Percentiles rank a stretch among this genome's conserved stretches.
phyloP scores from a whole-genome alignment of 2,888 invertebrate genomes.

The Nephrotoma guestfalica region DNA sequence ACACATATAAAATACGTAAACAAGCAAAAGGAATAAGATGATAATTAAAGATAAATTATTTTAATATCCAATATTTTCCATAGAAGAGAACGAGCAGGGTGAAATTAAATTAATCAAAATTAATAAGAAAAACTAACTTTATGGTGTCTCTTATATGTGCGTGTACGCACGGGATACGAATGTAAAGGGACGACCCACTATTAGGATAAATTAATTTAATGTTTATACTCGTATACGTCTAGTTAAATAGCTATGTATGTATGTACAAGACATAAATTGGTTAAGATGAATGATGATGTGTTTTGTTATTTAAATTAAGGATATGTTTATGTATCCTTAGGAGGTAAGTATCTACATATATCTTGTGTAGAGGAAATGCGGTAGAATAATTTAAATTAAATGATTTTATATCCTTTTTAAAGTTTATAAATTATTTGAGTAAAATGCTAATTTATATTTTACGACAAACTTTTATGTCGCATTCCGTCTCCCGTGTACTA shows the following conservation, averaged over 20 bases:
- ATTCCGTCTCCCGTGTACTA: no score
- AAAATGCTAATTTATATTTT: not conserved
- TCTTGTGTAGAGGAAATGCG: not conserved
- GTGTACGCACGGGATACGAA: not conserved
- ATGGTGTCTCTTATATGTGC: not conserved
- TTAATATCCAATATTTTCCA: not conserved
- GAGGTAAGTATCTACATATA: not conserved
- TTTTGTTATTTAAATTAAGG: not conserved
- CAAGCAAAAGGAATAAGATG: not conserved
- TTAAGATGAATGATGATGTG: not conserved
- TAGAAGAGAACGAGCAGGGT: not conserved
- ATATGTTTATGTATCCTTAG: not conserved
- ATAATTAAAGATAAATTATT: not conserved
- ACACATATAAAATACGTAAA: not conserved
- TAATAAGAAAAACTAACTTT: not conserved
- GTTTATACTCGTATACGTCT: not conserved
- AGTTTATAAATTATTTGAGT: not conserved
- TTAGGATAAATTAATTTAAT: not conserved
- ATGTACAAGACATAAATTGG: not conserved
- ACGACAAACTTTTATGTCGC: not conserved
- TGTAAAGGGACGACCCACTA: not conserved
- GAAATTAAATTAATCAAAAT: not conserved
- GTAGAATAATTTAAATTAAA: not conserved
- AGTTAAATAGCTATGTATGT: not conserved
- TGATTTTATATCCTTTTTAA: not conserved